Evolutionary conservation across 2,888 invertebrate species (phyloP).

Genomic region (Eueremaeus valkanovi): DNA sequence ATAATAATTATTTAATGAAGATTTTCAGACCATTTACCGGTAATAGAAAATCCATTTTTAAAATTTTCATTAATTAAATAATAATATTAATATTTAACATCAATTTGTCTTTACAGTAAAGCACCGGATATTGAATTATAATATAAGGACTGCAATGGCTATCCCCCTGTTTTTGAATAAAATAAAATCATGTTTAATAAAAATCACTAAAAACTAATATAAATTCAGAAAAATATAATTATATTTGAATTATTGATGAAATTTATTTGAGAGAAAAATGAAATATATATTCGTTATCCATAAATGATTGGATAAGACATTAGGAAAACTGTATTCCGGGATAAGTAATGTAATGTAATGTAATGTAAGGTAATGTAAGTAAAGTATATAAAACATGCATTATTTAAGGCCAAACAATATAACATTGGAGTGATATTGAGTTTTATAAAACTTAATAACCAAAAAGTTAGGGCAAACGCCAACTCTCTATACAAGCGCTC

Average conservation of each 20-base stretch:
- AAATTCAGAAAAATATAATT: neutral
- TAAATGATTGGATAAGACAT: conserved; percentile 26
- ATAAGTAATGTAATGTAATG: neutral
- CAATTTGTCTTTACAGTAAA: too few relatives aligned
- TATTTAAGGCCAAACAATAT: conserved; percentile 18
- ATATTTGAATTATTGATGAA: conserved; percentile 4
- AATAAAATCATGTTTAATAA: too few relatives aligned
- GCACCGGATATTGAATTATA: too few relatives aligned
- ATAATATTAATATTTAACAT: too few relatives aligned
- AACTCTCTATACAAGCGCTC: neutral
- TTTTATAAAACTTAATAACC: conserved; percentile 35
- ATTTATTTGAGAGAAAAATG: neutral
- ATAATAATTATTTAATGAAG: too few relatives aligned
- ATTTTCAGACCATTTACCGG: too few relatives aligned
- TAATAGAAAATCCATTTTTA: too few relatives aligned
- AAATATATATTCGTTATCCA: neutral
- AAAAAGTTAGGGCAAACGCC: conserved; percentile 19
- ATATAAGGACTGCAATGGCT: too few relatives aligned
- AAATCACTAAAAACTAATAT: neutral
- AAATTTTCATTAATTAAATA: too few relatives aligned
- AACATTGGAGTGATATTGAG: conserved; percentile 24
- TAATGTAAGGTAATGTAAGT: conserved; percentile 31
- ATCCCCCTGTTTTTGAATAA: too few relatives aligned
- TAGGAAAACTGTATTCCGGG: neutral
- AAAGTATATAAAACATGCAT: conserved; percentile 25